Base-by-base conservation (phyloP, 2,113 vertebrate genomes). In the Sturnira hondurensis region DNA sequence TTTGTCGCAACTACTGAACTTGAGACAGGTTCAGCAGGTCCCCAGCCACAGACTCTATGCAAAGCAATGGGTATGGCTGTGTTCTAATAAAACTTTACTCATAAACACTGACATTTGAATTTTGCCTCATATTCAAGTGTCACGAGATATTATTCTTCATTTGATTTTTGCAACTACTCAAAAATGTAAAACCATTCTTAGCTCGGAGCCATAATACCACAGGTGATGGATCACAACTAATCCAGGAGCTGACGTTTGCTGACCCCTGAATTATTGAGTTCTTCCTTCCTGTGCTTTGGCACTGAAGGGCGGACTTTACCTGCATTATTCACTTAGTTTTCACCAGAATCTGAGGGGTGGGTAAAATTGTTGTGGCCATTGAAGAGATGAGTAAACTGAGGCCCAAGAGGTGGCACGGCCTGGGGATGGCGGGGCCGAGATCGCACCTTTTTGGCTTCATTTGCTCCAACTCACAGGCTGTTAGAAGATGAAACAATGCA, bases 21-120 rank as follows among this genome's bases (percentile, higher is more conserved):
- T 19, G 5, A 15, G 5, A 15, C 28, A 10, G 28, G 0, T 6
- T 26, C 5, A 1, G 36, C 13, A 0, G 0, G 10, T n/a, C n/a
- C 7, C n/a, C 52, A 43, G 26, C 15, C n/a, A 20, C 0, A 17
- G 65, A 1, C 2, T 1, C 5, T 2, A 17, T 3, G 38, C 2
- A 15, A 9, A 26, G 22, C 41, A 28, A n/a, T 19, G n/a, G 7
- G 33, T 2, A 26, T 58, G 71, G 17, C 90, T 61, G 67, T 36
- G 19, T 41, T n/a, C 73, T 93, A 31, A 83, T 24, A 74, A 80
- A 84, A 78, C 54, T 63, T 67, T 63, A 85, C 80, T 81, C n/a
- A 26, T 17, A 41, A 24, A 52, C 9, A 22, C 31, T 33, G 19
- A 63, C 7, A 47, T 41, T 4, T n/a, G 41, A 74, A 83, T 26